phyloP scores from a whole-genome alignment of 2,797 vertebrate genomes.

The Meda fulgida region DNA sequence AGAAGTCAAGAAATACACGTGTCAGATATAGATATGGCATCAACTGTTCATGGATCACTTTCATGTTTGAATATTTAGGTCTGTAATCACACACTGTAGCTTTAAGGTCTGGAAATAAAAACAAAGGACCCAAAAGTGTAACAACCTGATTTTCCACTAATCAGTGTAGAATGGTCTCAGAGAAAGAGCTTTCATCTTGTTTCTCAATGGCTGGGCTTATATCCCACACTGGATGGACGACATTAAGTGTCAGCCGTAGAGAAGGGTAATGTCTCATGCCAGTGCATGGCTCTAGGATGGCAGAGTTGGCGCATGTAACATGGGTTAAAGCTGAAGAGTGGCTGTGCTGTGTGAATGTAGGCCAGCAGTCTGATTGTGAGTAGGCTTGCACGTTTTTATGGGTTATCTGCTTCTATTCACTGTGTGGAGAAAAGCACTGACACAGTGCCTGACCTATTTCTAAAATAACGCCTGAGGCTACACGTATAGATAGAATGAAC shows the following conservation, averaged over 20 bases:
- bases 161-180: constrained; percentile 69
- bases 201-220: constrained; percentile 76
- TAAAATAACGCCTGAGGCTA: constrained; percentile 78
- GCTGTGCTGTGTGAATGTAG: constrained; percentile 78
- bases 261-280: constrained; percentile 85
- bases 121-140: constrained; percentile 67
- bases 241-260: constrained; percentile 79
- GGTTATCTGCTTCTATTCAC: constrained; percentile 82
- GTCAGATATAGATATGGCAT: constrained; percentile 6
- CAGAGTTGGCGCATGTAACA: constrained; percentile 3
- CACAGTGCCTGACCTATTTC: constrained; percentile 86
- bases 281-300: constrained; percentile 65
- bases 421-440: constrained; percentile 79
- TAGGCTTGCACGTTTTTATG: constrained; percentile 78
- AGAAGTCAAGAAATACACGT: not conserved
- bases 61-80: constrained; percentile 8
- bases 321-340: constrained; percentile 14
- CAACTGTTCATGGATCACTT: not conserved
- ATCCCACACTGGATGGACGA: constrained; percentile 81
- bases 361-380: constrained; percentile 78
- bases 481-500: constrained; percentile 83
- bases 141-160: constrained; percentile 77
- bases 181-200: constrained; percentile 71
- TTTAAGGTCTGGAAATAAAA: constrained; percentile 56
- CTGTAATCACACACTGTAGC: constrained; percentile 20